phyloP scores from a whole-genome alignment of 2,888 invertebrate species.

The Lycia hirtaria region DNA sequence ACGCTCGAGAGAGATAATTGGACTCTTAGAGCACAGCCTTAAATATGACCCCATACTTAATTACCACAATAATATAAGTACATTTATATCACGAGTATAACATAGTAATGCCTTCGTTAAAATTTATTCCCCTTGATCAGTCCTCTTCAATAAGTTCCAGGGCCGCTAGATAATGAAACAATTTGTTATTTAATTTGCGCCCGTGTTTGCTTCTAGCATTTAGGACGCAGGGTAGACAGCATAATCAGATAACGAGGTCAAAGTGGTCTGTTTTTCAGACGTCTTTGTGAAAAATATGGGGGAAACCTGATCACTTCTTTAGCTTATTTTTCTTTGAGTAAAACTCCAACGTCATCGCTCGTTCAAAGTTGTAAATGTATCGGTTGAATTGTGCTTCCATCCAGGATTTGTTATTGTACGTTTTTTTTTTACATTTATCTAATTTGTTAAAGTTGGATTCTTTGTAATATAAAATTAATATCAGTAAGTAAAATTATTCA shows the following conservation, averaged over 20 bases:
- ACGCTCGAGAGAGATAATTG: no score
- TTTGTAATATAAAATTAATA: no score
- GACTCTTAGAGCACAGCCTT: no score
- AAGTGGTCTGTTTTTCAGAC: conserved; percentile 28
- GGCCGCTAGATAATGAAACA: background rate
- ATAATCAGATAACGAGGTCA: conserved; percentile 35
- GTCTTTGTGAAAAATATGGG: conserved; percentile 38
- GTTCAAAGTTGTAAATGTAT: conserved; percentile 38
- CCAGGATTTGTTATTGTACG: no score
- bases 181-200: background rate
- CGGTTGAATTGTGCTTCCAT: background rate
- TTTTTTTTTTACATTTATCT: no score
- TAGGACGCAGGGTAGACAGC: conserved; percentile 2
- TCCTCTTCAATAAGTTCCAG: background rate
- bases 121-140: no score
- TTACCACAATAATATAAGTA: no score
- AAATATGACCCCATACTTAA: no score
- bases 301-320: conserved; percentile 48
- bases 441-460: no score
- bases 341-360: conserved; percentile 46
- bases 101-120: no score
- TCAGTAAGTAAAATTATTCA: no score
- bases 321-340: conserved; percentile 43
- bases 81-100: no score
- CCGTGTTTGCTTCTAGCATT: background rate